A percentile compares a stretch with the other conserved stretches of the same genome.
Conservation (phyloP, 1,140 invertebrate species). For the Pollicipes pollicipes region DNA sequence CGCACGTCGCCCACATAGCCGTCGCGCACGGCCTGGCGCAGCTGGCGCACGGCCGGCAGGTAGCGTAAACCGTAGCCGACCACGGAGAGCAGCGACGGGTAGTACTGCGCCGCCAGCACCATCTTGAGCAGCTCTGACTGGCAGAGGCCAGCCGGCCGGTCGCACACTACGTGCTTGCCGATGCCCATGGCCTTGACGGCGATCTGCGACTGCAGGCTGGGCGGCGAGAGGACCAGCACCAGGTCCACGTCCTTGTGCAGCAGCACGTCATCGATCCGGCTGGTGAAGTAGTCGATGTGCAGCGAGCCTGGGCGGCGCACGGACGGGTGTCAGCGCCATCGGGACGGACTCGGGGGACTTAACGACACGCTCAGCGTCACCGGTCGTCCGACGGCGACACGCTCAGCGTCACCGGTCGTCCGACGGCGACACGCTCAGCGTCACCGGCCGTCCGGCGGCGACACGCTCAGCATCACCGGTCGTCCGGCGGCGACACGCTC, state of each 20-base stretch:
- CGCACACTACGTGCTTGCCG: slow-evolving; percentile 91
- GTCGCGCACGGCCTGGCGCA: slow-evolving; percentile 61
- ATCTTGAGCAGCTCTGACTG: slow-evolving; percentile 79
- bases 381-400: too few relatives aligned
- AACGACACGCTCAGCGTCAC: too few relatives aligned
- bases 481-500: too few relatives aligned
- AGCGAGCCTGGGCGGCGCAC: neutral
- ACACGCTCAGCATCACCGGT: too few relatives aligned
- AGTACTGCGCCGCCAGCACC: slow-evolving; percentile 70
- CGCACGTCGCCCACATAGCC: slow-evolving; percentile 63
- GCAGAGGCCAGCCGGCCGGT: slow-evolving; percentile 74
- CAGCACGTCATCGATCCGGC: slow-evolving; percentile 57
- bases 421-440: too few relatives aligned
- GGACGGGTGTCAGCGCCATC: too few relatives aligned
- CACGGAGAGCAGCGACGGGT: slow-evolving; percentile 81
- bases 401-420: too few relatives aligned
- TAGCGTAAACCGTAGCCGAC: slow-evolving; percentile 84
- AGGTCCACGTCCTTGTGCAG: slow-evolving; percentile 82
- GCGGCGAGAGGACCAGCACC: slow-evolving; percentile 84
- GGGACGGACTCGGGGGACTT: too few relatives aligned
- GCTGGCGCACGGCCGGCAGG: slow-evolving; percentile 57
- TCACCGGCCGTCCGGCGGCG: too few relatives aligned
- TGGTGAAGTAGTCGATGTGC: neutral
- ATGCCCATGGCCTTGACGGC: slow-evolving; percentile 91
- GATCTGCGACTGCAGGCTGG: slow-evolving; percentile 85